Base-by-base conservation (phyloP, 2,888 invertebrate species). In the Pollenia amentaria region DNA sequence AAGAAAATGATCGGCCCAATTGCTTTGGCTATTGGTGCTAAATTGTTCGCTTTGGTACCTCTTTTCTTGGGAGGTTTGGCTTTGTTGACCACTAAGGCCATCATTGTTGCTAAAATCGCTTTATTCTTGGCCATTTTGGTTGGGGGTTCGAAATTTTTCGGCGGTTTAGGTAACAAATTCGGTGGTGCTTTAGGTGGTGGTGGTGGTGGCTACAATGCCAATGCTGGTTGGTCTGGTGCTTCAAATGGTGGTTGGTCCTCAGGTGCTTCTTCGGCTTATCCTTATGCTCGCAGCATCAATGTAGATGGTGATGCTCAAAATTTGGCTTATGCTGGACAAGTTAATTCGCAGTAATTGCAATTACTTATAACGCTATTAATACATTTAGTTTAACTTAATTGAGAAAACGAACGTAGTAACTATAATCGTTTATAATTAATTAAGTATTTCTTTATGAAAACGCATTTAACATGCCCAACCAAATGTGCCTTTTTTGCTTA, bases 41-140 rank as follows among this genome's bases (percentile, higher is more conserved):
- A 97, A 90, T 93, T 96, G 77, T 94, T 97, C 75, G 96, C 96
- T 0, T 93, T 97, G 0, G 92, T 96, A 0, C 97, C 97, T 0
- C 92, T 97, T 9, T 92, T 96, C 18, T 94, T 97, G 87, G 96
- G 96, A 18, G 96, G 95, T 67, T 94, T 97, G 0, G 96, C 96
- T 0, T 94, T 97, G 21, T 93, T 97, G 88, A 96, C 96, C 38
- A 94, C 96, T 62, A 97, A 97, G 93, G 97, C 97, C 42, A 93
- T 97, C 78, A 94, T 97, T 88, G 95, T 97, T 14, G 96, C 97
- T 69, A 97, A 97, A 92, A 93, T 97, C 81, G 97, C 97, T 1
- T 95, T 97, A 88, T 92, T 97, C 70, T 93, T 97, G 55, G 96
- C 97, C 38, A 95, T 96, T 0, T 94, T 96, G 42, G 91, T 97